Conservation (phyloP, 2,888 invertebrate species). For the Thelaira solivaga region DNA sequence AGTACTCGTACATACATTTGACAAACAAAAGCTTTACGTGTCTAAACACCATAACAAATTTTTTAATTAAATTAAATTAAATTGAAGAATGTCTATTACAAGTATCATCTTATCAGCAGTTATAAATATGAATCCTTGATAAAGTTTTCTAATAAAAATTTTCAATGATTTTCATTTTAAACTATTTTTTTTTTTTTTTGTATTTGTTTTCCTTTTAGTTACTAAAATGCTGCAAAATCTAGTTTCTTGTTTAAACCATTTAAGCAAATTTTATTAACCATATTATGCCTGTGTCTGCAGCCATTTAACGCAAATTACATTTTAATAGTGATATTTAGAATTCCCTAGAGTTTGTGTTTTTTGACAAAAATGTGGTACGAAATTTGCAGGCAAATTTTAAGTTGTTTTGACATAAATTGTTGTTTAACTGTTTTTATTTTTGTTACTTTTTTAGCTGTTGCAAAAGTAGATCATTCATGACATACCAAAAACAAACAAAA, state of each 20-base stretch:
- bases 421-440: not conserved
- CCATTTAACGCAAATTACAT: constrained; percentile 21
- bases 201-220: too few species aligned
- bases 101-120: constrained; percentile 1
- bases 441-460: constrained; percentile 31
- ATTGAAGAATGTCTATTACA: constrained; percentile 45
- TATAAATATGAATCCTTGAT: constrained; percentile 41
- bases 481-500: too few species aligned
- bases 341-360: constrained; percentile 55
- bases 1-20: too few species aligned
- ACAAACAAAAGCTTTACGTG: constrained; percentile 48
- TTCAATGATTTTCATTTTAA: too few species aligned
- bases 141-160: not conserved
- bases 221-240: too few species aligned
- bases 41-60: constrained; percentile 42
- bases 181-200: not conserved
- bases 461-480: constrained; percentile 44
- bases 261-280: constrained; percentile 3
- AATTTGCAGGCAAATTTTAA: constrained; percentile 47
- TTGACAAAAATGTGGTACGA: constrained; percentile 29
- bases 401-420: constrained; percentile 24
- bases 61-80: constrained; percentile 60
- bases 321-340: constrained; percentile 45
- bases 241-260: constrained; percentile 55
- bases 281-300: too few species aligned